These are phyloP conservation scores for Cardiocondyla obscurior DNA, from an alignment of 1,140 invertebrate species.

Conservation along the genomic window DNA sequence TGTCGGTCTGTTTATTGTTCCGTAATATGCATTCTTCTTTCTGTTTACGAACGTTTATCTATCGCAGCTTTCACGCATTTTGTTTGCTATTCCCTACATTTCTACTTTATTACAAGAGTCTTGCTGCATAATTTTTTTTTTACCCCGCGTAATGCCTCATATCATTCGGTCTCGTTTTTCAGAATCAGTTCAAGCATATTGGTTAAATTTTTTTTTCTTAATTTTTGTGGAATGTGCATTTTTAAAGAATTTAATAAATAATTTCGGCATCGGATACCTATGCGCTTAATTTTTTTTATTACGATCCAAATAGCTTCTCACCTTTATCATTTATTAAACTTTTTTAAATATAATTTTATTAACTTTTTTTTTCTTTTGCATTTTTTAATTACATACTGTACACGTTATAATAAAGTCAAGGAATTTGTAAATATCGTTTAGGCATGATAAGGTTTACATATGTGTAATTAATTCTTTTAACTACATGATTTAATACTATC, in stretches of 20 bases:
- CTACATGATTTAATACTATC: too few species aligned
- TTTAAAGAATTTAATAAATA: conserved; percentile 37
- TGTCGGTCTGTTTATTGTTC: conserved; percentile 40
- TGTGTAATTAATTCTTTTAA: background rate
- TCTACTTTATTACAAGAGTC: conserved; percentile 39
- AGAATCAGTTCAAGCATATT: background rate
- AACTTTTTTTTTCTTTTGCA: background rate
- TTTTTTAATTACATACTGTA: too few species aligned
- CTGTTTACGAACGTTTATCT: conserved; percentile 28
- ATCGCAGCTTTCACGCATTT: conserved; percentile 42
- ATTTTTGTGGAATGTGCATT: background rate
- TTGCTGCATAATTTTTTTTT: background rate
- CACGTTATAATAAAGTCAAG: background rate
- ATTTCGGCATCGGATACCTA: too few species aligned
- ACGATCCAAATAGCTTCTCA: background rate
- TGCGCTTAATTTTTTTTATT: background rate
- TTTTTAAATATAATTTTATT: background rate
- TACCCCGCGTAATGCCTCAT: background rate
- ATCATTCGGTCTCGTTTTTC: background rate
- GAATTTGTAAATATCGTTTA: conserved; percentile 20
- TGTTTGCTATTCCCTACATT: conserved; percentile 29
- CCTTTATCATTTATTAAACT: background rate
- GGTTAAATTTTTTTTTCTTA: background rate
- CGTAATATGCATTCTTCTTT: conserved; percentile 29
- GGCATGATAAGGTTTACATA: too few species aligned